Evolutionary conservation across 53 echinoderm and acorn worm genomes (phyloP).

Genomic region (Echinarachnius parma): DNA sequence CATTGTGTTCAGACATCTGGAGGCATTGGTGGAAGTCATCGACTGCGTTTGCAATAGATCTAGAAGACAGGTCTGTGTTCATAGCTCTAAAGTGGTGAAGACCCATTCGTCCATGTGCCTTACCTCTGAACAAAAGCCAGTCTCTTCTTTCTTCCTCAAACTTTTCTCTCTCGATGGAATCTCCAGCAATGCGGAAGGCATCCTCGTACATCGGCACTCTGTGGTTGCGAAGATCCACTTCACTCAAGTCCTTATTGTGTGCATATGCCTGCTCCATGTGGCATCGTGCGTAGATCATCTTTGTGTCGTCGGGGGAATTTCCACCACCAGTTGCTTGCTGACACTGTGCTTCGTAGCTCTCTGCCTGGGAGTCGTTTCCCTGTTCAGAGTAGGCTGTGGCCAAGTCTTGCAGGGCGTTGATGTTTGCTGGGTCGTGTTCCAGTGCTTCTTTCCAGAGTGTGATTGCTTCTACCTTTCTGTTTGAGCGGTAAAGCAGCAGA

Average conservation of each 20-base stretch:
- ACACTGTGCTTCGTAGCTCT: background rate
- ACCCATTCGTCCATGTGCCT: slow-evolving; percentile 27
- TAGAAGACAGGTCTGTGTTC: background rate
- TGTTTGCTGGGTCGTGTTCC: slow-evolving; percentile 14
- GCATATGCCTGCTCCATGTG: slow-evolving; percentile 18
- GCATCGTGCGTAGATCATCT: slow-evolving; percentile 19
- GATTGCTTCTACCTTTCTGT: background rate
- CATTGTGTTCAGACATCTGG: background rate
- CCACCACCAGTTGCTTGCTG: background rate
- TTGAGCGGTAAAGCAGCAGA: slow-evolving; percentile 6
- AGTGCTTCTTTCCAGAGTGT: slow-evolving; percentile 4
- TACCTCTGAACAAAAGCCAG: slow-evolving; percentile 13
- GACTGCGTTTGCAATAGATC: background rate
- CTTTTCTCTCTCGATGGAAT: background rate
- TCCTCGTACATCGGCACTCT: background rate
- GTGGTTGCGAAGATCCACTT: background rate
- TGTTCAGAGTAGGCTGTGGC: slow-evolving; percentile 3
- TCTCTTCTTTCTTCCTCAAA: slow-evolving; percentile 25
- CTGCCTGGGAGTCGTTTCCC: background rate
- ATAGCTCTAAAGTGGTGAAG: background rate
- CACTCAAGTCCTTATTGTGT: slow-evolving; percentile 18
- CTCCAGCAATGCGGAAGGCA: background rate
- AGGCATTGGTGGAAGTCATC: background rate
- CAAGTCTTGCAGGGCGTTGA: slow-evolving; percentile 33
- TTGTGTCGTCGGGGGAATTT: slow-evolving; percentile 4